These are phyloP conservation scores for Riparia riparia DNA, from an alignment of 2,113 vertebrate species.

Conservation along the genomic window DNA sequence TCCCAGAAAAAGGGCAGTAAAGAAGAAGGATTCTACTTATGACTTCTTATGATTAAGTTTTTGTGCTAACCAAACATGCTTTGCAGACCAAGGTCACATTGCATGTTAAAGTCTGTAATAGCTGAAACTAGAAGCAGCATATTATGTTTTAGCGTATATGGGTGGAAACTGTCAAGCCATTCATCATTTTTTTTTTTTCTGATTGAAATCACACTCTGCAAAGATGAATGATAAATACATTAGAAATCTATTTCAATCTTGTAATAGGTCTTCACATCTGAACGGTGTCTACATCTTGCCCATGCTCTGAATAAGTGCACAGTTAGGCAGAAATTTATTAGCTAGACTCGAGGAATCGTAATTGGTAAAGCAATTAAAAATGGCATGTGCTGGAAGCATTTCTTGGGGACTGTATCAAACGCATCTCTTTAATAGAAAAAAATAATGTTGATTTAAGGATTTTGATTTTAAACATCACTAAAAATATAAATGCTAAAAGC, in stretches of 20 bases:
- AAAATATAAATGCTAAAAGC: slow-evolving; percentile 43
- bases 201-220: slow-evolving; percentile 75
- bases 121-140: slow-evolving; percentile 59
- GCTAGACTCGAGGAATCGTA: slow-evolving; percentile 1
- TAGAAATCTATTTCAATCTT: slow-evolving; percentile 76
- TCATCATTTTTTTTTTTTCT: slow-evolving; percentile 66
- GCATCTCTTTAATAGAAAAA: not conserved
- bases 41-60: slow-evolving; percentile 87
- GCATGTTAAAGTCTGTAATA: slow-evolving; percentile 78
- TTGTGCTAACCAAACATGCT: slow-evolving; percentile 82
- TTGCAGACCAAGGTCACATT: slow-evolving; percentile 84
- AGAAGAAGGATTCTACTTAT: slow-evolving; percentile 83
- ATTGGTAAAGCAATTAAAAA: slow-evolving; percentile 68
- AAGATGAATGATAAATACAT: slow-evolving; percentile 76
- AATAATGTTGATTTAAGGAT: slow-evolving; percentile 23
- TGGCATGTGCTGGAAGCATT: not conserved
- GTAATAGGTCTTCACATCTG: slow-evolving; percentile 74
- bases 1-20: slow-evolving; percentile 82
- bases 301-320: slow-evolving; percentile 25
- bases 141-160: slow-evolving; percentile 69
- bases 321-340: slow-evolving; percentile 55
- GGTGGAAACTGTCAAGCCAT: slow-evolving; percentile 71
- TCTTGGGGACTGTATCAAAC: not conserved
- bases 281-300: slow-evolving; percentile 55
- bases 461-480: slow-evolving; percentile 32